These are phyloP conservation scores for Plectropomus leopardus DNA, from an alignment of 2,113 vertebrate genomes.

Conservation along the genomic window DNA sequence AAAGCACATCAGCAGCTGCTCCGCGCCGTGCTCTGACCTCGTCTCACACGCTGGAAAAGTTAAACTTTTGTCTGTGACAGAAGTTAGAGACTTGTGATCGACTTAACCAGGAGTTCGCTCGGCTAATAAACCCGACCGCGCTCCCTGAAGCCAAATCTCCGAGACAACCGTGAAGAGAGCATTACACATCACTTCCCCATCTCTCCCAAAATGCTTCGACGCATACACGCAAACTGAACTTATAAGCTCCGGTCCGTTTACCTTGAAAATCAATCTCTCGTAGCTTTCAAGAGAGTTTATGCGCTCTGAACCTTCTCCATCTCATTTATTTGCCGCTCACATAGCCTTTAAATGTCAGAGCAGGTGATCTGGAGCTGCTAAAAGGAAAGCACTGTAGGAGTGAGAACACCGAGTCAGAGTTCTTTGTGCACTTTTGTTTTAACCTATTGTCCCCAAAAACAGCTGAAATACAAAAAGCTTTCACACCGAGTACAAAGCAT, in stretches of 20 bases:
- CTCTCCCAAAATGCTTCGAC: conserved; percentile 22
- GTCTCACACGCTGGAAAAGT: background rate
- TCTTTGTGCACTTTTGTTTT: background rate
- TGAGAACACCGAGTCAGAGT: background rate
- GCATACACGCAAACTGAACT: conserved; percentile 21
- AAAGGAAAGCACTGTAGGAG: conserved; percentile 8
- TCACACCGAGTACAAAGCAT: background rate
- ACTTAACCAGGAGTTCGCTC: conserved; percentile 41
- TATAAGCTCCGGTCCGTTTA: conserved; percentile 42
- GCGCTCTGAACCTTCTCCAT: conserved; percentile 31
- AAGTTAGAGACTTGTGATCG: conserved; percentile 28
- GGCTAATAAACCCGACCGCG: conserved; percentile 6
- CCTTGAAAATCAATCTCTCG: conserved; percentile 61
- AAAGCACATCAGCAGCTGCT: conserved; percentile 1
- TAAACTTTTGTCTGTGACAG: conserved; percentile 15
- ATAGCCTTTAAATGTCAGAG: conserved; percentile 61
- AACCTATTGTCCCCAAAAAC: background rate
- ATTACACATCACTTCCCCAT: conserved; percentile 50
- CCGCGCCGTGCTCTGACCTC: background rate
- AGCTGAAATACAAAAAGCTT: background rate
- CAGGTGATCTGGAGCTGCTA: conserved; percentile 30
- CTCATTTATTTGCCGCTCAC: conserved; percentile 42
- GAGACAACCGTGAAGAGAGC: conserved; percentile 53
- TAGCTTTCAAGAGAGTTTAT: conserved; percentile 42
- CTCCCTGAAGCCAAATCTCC: conserved; percentile 29